phyloP scores from a whole-genome alignment of 2,113 vertebrate species.

The Carlito syrichta region DNA sequence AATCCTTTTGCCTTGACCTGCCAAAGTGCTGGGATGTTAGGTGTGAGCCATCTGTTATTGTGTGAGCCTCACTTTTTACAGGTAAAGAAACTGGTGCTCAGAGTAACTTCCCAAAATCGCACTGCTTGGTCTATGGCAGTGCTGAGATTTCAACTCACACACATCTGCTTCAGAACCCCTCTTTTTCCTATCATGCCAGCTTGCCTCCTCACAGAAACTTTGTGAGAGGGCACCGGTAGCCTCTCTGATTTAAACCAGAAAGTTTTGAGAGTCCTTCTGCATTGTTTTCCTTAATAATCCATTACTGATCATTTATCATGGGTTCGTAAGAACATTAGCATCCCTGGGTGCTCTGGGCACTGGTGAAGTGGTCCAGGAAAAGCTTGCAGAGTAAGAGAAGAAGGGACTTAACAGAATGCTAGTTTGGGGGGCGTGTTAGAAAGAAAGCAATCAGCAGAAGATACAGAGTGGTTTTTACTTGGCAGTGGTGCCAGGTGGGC shows the following conservation, averaged over 20 bases:
- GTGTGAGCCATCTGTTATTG: too few relatives aligned
- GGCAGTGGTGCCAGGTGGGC: too few relatives aligned
- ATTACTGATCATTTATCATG: not conserved
- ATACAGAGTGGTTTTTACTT: not conserved
- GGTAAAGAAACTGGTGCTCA: not conserved
- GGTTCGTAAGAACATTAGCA: not conserved
- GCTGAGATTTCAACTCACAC: not conserved
- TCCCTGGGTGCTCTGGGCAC: not conserved
- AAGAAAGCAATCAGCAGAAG: not conserved
- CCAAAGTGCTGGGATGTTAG: too few relatives aligned
- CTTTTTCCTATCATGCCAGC: not conserved
- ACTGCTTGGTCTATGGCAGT: not conserved
- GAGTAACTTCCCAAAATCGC: not conserved
- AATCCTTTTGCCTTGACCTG: too few relatives aligned
- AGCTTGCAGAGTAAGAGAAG: not conserved
- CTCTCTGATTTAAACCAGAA: not conserved
- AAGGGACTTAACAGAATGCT: not conserved
- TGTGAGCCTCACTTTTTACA: too few relatives aligned
- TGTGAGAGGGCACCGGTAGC: not conserved
- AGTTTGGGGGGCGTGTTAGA: not conserved
- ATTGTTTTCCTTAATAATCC: not conserved
- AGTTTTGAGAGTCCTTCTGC: not conserved
- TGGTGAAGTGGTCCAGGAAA: accelerated
- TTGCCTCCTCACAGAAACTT: not conserved
- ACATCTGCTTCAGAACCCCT: not conserved